phyloP scores from a whole-genome alignment of 2,113 vertebrate species.

The Girardinichthys multiradiatus region DNA sequence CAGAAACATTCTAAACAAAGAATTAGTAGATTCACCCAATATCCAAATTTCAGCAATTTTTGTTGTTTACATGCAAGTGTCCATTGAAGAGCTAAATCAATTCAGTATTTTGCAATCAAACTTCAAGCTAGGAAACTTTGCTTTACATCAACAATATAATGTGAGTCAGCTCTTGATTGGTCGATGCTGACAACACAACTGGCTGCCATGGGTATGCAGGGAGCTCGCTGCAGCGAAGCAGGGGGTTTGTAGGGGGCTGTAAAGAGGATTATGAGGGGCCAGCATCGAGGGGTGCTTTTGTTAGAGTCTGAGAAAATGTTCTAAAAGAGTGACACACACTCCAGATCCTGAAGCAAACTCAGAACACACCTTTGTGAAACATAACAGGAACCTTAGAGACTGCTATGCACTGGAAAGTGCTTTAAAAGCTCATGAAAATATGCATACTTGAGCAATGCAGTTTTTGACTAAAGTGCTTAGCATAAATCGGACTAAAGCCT shows the following conservation, averaged over 20 bases:
- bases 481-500: constrained; percentile 38
- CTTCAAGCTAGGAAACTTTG: constrained; percentile 29
- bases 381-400: constrained; percentile 58
- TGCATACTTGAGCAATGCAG: constrained; percentile 9
- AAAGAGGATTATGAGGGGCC: constrained; percentile 77
- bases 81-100: neutral
- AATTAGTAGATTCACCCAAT: no score
- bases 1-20: no score
- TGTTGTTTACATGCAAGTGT: no score
- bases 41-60: no score
- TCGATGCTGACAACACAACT: constrained; percentile 60
- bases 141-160: constrained; percentile 16
- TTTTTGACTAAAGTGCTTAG: constrained; percentile 35
- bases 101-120: constrained; percentile 34
- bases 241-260: constrained; percentile 19
- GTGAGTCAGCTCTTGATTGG: constrained; percentile 35
- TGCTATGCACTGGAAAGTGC: constrained; percentile 13
- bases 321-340: constrained; percentile 58
- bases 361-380: constrained; percentile 23
- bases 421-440: constrained; percentile 2
- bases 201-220: constrained; percentile 40
- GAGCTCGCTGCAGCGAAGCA: constrained; percentile 33
- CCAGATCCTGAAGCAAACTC: constrained; percentile 37
- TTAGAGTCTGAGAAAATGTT: constrained; percentile 78
- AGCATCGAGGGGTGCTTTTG: constrained; percentile 66